Evolutionary conservation across 1,140 invertebrate species (phyloP).

Genomic region (Drosophila persimilis): DNA sequence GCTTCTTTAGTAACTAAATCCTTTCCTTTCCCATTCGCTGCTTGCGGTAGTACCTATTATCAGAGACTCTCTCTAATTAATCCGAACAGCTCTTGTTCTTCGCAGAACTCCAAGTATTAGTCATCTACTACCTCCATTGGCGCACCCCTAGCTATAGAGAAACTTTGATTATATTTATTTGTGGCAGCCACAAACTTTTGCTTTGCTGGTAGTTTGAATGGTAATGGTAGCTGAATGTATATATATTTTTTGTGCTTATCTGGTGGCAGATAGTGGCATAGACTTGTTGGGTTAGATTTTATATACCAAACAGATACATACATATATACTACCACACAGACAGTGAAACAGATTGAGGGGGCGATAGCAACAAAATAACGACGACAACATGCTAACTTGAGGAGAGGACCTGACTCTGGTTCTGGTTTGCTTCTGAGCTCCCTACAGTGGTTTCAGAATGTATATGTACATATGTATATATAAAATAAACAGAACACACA

Average conservation of each 20-base stretch:
- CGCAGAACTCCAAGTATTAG: too few relatives aligned
- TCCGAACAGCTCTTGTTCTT: background rate
- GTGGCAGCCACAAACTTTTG: background rate
- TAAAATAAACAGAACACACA: constrained; percentile 43
- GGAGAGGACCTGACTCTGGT: constrained; percentile 35
- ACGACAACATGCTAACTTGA: constrained; percentile 76
- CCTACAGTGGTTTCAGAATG: constrained; percentile 41
- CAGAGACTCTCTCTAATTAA: too few relatives aligned
- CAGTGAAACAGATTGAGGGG: constrained; percentile 28
- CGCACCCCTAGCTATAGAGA: background rate
- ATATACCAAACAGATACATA: constrained; percentile 23
- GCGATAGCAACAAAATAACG: constrained; percentile 63
- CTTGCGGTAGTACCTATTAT: too few relatives aligned
- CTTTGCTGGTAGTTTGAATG: constrained; percentile 13
- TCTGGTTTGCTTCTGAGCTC: constrained; percentile 8
- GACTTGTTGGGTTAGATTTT: constrained; percentile 42
- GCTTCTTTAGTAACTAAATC: too few relatives aligned
- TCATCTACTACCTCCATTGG: background rate
- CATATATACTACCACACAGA: background rate
- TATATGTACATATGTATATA: constrained; percentile 63
- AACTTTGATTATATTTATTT: constrained; percentile 41
- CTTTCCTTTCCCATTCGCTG: too few relatives aligned
- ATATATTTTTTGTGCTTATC: constrained; percentile 25
- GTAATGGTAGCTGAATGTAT: constrained; percentile 9
- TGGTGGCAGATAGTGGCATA: constrained; percentile 48